These are phyloP conservation scores for Loriculus beryllinus DNA, from an alignment of 2,797 vertebrate genomes.

Conservation along the genomic window DNA sequence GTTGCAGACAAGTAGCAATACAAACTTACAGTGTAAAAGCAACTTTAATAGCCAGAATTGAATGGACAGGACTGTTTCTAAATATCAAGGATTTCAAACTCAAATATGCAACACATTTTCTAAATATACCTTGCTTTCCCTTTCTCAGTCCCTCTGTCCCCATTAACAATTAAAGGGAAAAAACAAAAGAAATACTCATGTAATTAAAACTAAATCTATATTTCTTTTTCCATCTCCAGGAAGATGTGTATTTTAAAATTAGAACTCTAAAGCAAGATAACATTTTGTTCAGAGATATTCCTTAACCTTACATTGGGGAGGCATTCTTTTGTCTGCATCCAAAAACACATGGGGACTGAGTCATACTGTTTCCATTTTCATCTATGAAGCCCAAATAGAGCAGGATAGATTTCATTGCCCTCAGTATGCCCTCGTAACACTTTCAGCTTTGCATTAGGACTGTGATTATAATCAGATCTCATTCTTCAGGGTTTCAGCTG, in stretches of 20 bases:
- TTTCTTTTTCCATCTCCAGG: neutral
- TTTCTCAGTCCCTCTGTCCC: neutral
- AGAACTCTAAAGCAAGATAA: neutral
- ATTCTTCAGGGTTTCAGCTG: slow-evolving; percentile 55
- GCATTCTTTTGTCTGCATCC: neutral
- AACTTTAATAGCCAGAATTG: neutral
- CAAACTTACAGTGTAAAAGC: neutral
- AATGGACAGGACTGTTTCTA: neutral
- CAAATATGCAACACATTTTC: neutral
- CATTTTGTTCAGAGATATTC: neutral
- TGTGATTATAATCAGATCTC: slow-evolving; percentile 66
- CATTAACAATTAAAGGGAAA: neutral
- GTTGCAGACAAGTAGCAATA: neutral
- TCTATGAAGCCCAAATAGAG: neutral
- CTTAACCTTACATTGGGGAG: neutral
- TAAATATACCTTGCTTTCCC: neutral
- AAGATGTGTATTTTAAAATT: neutral
- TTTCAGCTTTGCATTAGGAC: slow-evolving; percentile 27
- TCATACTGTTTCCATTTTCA: slow-evolving; percentile 36
- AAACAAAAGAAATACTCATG: neutral
- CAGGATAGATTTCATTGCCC: slow-evolving; percentile 29
- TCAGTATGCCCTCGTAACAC: slow-evolving; percentile 22
- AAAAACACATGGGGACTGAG: neutral
- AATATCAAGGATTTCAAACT: neutral
- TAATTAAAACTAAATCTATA: neutral